phyloP scores from a whole-genome alignment of 1,140 invertebrate genomes.

The Tetraneura akinire region DNA sequence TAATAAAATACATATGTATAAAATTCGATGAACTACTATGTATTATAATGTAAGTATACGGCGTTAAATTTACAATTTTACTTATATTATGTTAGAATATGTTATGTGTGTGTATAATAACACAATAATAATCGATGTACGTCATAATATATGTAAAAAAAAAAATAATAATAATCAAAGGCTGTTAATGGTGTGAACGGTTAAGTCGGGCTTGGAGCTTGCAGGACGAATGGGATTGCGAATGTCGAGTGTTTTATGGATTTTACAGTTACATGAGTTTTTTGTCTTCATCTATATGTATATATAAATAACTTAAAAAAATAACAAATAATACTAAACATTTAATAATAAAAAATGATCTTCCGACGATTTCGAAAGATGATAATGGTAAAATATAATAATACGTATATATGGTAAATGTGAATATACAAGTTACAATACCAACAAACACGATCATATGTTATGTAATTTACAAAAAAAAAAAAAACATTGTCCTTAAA shows the following conservation, averaged over 20 bases:
- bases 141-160: neutral
- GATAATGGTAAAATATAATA: neutral
- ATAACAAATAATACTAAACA: no score
- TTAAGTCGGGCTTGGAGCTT: neutral
- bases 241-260: neutral
- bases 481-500: conserved; percentile 27
- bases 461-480: neutral
- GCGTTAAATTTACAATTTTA: neutral
- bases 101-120: neutral
- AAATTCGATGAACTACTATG: neutral
- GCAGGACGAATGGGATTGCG: no score
- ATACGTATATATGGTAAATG: no score
- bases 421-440: no score
- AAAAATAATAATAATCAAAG: conserved; percentile 16
- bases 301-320: conserved; percentile 16
- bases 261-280: neutral
- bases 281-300: neutral
- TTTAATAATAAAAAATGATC: conserved; percentile 1
- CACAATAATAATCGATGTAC: no score
- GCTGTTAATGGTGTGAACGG: neutral
- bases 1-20: neutral
- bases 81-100: neutral
- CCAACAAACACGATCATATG: neutral
- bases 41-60: no score
- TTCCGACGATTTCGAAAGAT: conserved; percentile 24